Base-by-base conservation (phyloP, 2,888 invertebrate species). In the Spialia ferax region DNA sequence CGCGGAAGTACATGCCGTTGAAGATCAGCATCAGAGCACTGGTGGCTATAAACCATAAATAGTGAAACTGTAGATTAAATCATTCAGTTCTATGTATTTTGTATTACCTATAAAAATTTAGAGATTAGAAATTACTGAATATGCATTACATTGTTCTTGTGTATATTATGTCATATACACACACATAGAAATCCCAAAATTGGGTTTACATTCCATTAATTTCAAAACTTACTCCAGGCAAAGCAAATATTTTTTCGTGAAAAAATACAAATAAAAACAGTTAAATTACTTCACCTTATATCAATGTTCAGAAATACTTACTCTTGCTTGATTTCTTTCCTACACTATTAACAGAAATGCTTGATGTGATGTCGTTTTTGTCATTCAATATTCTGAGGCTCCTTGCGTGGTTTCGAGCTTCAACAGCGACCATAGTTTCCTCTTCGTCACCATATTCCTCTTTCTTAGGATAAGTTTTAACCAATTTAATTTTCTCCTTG, bases 1-100 rank as follows among this genome's bases (percentile, higher is more conserved):
- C 97, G 72, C 96, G 96, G 92, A 97, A 97, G 83, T 96, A 97
- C 77, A 97, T 91, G 0, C 96, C 96, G 76, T 97, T 97, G 75
- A 97, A 96, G 57, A 97, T 90, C 35, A 97, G 85, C 89, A 97
- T 94, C 75, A 95, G 89, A 0, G 96, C 95, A 48, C 95, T 94
- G 0, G 94, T 82, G 56, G 86, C 88, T 91, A 77, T 11, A 87
- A 73, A 57, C 11, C 15, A 11, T 35, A 8, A 48, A 20, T 18
- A 45, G 18, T 45, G 20, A 20, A 10, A 18, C 18, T 48, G 20
- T 8, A 20, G 13, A 3, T 35, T 3, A 13, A 13, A 35, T 35
- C 11, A 35, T 13, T 35, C 10, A 29, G 10, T 29, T 10, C 10
- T 29, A 29, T 2, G 10, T 29, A 29, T 10, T 29, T 29, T 29